Conservation (phyloP, 1,140 invertebrate species). For the Drosophila hydei region DNA sequence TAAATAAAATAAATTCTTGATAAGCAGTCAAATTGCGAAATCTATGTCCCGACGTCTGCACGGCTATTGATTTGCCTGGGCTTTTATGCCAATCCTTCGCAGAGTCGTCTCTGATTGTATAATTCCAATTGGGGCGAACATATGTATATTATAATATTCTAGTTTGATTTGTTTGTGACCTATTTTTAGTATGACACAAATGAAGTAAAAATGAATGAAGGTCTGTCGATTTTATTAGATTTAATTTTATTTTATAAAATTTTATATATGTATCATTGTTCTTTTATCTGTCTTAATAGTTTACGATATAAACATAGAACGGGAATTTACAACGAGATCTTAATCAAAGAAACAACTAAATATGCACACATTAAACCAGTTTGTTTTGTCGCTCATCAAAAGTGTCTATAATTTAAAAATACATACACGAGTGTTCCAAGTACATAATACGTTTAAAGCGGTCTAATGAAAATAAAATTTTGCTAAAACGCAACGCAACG, state of each 20-base stretch:
- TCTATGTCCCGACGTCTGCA: no score
- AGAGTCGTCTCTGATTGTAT: no score
- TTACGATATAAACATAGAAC: conserved; percentile 67
- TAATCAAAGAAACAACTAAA: conserved; percentile 59
- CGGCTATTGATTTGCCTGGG: no score
- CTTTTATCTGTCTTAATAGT: conserved; percentile 43
- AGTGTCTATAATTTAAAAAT: conserved; percentile 57
- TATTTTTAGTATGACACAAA: no score
- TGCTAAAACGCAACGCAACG: conserved; percentile 21
- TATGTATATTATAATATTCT: no score
- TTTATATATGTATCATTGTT: conserved; percentile 34
- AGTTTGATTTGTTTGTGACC: no score
- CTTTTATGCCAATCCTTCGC: no score
- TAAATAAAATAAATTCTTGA: no score
- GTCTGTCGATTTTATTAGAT: not conserved
- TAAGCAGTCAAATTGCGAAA: no score
- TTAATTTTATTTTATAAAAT: conserved; percentile 53
- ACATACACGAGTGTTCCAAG: conserved; percentile 40
- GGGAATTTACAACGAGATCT: conserved; percentile 78
- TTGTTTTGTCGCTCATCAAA: conserved; percentile 15
- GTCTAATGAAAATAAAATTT: conserved; percentile 18
- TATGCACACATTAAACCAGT: conserved; percentile 44
- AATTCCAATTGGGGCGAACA: no score
- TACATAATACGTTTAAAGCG: conserved; percentile 31
- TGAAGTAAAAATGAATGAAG: no score